phyloP scores from a whole-genome alignment of 2,113 vertebrate genomes.

The Bambusicola thoracicus region DNA sequence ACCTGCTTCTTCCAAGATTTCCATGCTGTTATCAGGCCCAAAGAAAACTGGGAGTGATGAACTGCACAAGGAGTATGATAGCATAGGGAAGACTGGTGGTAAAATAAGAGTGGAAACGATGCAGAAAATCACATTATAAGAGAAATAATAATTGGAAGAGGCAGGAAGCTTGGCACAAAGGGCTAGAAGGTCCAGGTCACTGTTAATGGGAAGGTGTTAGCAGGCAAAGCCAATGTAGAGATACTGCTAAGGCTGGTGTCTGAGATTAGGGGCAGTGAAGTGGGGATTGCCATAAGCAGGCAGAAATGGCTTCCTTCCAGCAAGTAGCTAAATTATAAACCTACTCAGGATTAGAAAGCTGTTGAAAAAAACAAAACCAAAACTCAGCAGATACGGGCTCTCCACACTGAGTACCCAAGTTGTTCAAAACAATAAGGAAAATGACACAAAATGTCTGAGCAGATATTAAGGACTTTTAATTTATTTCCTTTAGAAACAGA shows the following conservation, averaged over 20 bases:
- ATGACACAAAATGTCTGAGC: neutral
- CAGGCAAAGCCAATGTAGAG: neutral
- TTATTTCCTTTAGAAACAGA: neutral
- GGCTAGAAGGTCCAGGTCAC: neutral
- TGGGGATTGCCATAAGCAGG: neutral
- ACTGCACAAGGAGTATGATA: neutral
- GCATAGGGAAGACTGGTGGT: neutral
- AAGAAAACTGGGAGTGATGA: neutral
- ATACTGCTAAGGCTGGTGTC: neutral
- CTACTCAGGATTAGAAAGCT: neutral
- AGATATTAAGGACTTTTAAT: neutral
- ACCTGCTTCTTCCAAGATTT: neutral
- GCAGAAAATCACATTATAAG: neutral
- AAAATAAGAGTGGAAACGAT: neutral
- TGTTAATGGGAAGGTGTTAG: neutral
- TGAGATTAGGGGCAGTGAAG: neutral
- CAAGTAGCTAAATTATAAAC: neutral
- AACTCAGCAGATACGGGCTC: neutral
- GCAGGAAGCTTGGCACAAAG: neutral
- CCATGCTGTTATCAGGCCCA: accelerated
- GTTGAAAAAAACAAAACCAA: neutral
- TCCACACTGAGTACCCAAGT: neutral
- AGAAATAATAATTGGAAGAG: neutral
- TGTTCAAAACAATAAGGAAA: neutral
- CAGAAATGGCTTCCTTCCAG: neutral